These are phyloP conservation scores for Schrankia costaestrigalis DNA, from an alignment of 2,888 invertebrate species.

Conservation along the genomic window DNA sequence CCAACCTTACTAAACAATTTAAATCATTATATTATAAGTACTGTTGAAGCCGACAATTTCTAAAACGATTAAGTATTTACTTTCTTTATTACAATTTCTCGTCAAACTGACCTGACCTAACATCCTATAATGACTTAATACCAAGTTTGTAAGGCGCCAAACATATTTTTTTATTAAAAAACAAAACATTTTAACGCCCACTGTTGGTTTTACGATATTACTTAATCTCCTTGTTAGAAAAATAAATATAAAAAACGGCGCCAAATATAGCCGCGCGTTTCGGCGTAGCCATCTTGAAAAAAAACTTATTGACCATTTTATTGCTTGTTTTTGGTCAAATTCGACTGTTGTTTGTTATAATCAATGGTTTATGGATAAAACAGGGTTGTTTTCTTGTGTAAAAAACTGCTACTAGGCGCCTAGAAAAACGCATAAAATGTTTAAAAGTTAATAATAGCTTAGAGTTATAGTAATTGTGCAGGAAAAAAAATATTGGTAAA, in stretches of 20 bases:
- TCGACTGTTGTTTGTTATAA: constrained; percentile 40
- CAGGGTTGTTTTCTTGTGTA: constrained; percentile 20
- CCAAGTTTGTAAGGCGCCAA: constrained; percentile 36
- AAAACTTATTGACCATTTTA: constrained; percentile 46
- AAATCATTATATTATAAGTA: too few relatives aligned
- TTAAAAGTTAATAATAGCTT: too few relatives aligned
- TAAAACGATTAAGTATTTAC: constrained; percentile 23
- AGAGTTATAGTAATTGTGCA: too few relatives aligned
- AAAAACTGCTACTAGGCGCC: constrained; percentile 12
- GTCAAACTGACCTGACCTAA: constrained; percentile 32
- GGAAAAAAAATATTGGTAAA: too few relatives aligned
- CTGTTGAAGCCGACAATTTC: constrained; percentile 6
- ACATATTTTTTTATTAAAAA: constrained; percentile 37
- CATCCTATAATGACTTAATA: constrained; percentile 36
- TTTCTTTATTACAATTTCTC: constrained; percentile 17
- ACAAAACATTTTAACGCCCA: constrained; percentile 60
- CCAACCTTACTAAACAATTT: too few relatives aligned
- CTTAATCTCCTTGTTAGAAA: constrained; percentile 57
- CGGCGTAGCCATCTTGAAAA: constrained; percentile 36
- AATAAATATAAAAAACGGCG: constrained; percentile 54
- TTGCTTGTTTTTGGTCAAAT: constrained; percentile 39
- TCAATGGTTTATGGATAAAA: constrained; percentile 40
- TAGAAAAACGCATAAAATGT: too few relatives aligned
- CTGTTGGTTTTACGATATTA: constrained; percentile 72
- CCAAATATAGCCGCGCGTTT: constrained; percentile 43